Conservation (phyloP, 30 jellyfish, hydroid and myxozoan species). For the Mastigias papua region DNA sequence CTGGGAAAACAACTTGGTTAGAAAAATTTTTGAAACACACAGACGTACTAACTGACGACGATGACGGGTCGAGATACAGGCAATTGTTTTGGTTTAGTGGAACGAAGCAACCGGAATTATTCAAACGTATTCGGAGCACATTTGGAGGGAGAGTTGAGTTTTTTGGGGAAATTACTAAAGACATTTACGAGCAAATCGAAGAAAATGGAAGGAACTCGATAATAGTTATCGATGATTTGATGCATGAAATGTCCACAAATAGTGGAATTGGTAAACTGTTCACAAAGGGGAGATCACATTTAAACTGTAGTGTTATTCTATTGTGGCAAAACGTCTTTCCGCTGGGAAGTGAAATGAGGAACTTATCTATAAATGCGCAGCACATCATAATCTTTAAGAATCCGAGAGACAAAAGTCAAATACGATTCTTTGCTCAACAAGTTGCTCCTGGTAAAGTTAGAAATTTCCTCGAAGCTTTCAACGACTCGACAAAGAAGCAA, state of each 20-base stretch:
- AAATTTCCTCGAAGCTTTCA: constrained; percentile 14
- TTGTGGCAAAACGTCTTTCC: constrained; percentile 38
- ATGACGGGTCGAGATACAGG: not conserved
- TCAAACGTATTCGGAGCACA: constrained; percentile 5
- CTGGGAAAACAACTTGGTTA: constrained; percentile 64
- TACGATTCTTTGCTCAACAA: constrained; percentile 38
- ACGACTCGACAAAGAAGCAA: constrained; percentile 32
- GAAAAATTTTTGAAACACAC: not conserved
- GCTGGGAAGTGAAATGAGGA: constrained; percentile 24
- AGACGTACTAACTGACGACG: not conserved
- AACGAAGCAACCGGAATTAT: constrained; percentile 33
- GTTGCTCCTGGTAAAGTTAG: not conserved
- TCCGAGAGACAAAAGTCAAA: constrained; percentile 38
- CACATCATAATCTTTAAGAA: constrained; percentile 34
- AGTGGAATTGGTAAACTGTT: constrained; percentile 17
- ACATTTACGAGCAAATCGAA: constrained; percentile 16
- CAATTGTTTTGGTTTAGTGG: constrained; percentile 40
- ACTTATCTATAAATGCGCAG: constrained; percentile 15
- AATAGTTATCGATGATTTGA: constrained; percentile 36
- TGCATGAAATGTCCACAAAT: constrained; percentile 26
- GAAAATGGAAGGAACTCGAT: not conserved
- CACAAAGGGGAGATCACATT: constrained; percentile 50
- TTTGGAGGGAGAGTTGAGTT: constrained; percentile 24
- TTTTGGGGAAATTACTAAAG: constrained; percentile 10
- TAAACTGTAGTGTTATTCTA: constrained; percentile 11